Evolutionary conservation across 2,797 vertebrate genomes (phyloP).

Genomic region (Sorex maritimensis): DNA sequence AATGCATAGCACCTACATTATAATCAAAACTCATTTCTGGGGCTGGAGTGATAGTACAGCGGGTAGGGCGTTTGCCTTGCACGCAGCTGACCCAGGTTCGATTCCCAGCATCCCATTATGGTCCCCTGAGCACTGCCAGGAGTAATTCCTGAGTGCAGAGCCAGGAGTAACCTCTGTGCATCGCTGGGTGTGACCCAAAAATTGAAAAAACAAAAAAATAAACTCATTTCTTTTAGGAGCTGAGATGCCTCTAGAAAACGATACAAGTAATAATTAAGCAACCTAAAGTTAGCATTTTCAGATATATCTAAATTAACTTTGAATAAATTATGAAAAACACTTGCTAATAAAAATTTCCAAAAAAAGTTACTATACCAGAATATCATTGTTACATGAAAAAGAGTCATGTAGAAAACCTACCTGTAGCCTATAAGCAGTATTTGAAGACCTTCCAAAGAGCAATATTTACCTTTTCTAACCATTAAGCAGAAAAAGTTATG

Average conservation of each 20-base stretch:
- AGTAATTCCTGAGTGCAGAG: no score
- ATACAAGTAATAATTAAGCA: conserved; percentile 29
- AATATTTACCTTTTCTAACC: conserved; percentile 83
- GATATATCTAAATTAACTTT: background rate
- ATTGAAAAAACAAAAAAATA: no score
- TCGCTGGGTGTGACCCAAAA: no score
- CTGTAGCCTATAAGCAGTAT: conserved; percentile 53
- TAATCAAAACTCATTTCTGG: background rate
- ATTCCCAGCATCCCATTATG: no score
- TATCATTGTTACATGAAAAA: conserved; percentile 11
- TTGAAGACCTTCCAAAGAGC: conserved; percentile 76
- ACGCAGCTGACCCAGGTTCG: no score
- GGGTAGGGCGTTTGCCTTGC: no score
- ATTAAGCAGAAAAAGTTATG: conserved; percentile 81
- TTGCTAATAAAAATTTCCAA: background rate
- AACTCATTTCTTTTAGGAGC: background rate
- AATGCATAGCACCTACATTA: conserved; percentile 5
- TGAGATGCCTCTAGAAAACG: conserved; percentile 52
- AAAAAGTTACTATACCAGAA: conserved; percentile 44
- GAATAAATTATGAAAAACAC: conserved; percentile 55
- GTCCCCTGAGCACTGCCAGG: no score
- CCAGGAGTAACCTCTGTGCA: no score
- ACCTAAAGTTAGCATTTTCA: background rate
- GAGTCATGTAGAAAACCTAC: conserved; percentile 34
- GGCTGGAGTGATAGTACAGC: no score